Evolutionary conservation across 2,113 vertebrate genomes (phyloP).

Genomic region (Balaeniceps rex): DNA sequence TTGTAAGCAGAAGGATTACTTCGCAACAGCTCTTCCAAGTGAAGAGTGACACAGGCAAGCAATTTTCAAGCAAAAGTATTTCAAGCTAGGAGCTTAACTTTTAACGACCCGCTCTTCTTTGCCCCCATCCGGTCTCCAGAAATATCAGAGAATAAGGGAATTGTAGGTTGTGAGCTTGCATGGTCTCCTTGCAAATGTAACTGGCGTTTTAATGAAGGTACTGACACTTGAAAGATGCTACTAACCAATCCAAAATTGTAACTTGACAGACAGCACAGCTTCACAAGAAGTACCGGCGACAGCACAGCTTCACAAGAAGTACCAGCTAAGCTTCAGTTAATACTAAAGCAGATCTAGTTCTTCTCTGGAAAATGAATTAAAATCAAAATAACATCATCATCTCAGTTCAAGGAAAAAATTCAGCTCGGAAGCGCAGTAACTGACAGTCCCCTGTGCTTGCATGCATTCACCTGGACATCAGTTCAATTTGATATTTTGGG

Average conservation of each 20-base stretch:
- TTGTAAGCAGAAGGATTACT: neutral
- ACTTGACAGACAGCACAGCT: neutral
- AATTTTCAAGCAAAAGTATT: neutral
- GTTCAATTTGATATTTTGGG: neutral
- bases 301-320: neutral
- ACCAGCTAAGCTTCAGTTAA: neutral
- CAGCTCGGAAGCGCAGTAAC: neutral
- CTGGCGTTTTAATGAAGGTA: neutral
- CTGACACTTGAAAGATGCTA: neutral
- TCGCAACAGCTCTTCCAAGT: neutral
- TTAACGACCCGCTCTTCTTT: neutral
- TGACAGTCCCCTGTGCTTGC: neutral
- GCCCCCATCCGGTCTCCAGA: neutral
- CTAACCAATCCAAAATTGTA: neutral
- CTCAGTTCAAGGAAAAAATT: neutral
- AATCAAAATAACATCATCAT: neutral
- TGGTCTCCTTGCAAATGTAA: neutral
- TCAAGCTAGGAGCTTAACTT: neutral
- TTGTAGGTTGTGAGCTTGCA: neutral
- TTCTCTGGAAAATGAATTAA: slow-evolving; percentile 5
- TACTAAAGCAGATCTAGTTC: neutral
- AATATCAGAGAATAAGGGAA: neutral
- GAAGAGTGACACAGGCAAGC: neutral
- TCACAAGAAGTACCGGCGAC: neutral
- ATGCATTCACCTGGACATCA: neutral